phyloP scores from a whole-genome alignment of 2,113 vertebrate genomes.

The Otocyon megalotis region DNA sequence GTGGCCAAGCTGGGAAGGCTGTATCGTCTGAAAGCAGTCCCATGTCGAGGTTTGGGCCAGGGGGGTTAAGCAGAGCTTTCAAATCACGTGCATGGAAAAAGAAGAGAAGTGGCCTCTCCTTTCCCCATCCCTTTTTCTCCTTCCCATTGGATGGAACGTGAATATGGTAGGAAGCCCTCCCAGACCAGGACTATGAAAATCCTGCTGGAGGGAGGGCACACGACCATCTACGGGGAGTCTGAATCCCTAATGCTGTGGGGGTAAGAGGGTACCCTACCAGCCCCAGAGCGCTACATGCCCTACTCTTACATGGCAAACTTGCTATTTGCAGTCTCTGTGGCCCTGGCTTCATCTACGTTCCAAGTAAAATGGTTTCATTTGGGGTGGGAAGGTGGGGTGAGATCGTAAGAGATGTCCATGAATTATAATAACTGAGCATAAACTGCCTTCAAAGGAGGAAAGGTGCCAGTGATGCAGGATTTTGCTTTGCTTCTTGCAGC shows the following conservation, averaged over 20 bases:
- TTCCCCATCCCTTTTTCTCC: neutral
- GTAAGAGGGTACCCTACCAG: neutral
- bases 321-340: neutral
- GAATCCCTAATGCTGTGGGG: neutral
- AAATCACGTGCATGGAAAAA: neutral
- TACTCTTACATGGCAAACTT: neutral
- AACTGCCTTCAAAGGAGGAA: neutral
- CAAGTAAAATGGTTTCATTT: neutral
- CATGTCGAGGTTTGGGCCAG: neutral
- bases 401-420: neutral
- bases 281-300: neutral
- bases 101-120: neutral
- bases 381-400: neutral
- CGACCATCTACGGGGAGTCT: neutral
- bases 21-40: neutral
- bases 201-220: neutral
- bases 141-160: neutral
- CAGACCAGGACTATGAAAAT: neutral
- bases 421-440: neutral
- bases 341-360: neutral
- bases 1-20: neutral
- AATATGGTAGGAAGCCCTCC: neutral
- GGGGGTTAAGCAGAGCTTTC: neutral
- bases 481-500: constrained; percentile 7
- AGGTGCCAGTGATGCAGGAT: neutral